These are phyloP conservation scores for Meliscaeva auricollis DNA, from an alignment of 2,888 invertebrate species.

Conservation along the genomic window DNA sequence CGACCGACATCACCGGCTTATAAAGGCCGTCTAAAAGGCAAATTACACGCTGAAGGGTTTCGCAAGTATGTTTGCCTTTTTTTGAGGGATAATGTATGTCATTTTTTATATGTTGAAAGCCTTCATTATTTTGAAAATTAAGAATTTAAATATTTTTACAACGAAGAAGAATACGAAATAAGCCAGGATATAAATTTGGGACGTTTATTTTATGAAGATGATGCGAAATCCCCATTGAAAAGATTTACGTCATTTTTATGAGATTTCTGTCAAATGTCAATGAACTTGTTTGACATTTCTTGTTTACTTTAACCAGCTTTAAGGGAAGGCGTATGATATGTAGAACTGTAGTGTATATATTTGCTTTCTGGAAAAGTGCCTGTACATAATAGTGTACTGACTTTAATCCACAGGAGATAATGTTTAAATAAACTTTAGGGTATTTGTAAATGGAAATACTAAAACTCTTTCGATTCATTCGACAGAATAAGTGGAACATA, in stretches of 20 bases:
- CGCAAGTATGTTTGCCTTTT: conserved; percentile 61
- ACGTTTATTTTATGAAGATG: conserved; percentile 22
- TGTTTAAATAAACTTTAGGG: conserved; percentile 11
- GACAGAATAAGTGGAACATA: conserved; percentile 12
- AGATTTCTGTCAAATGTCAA: conserved; percentile 63
- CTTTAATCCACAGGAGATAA: conserved; percentile 17
- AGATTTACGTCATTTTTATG: conserved; percentile 37
- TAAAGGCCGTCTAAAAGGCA: conserved; percentile 47
- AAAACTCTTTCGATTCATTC: neutral
- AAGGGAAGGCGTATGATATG: neutral
- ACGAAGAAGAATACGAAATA: conserved; percentile 1
- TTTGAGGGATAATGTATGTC: conserved; percentile 64
- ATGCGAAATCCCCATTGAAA: conserved; percentile 13
- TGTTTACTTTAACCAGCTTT: conserved; percentile 6
- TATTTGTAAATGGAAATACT: neutral
- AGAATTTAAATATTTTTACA: conserved; percentile 59
- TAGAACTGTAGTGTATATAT: conserved; percentile 7
- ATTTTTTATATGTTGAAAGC: conserved; percentile 65
- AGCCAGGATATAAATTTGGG: conserved; percentile 14
- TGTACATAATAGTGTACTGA: conserved; percentile 10
- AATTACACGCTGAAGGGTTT: conserved; percentile 69
- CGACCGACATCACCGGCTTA: conserved; percentile 14
- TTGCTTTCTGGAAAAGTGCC: conserved; percentile 6
- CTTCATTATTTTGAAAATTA: conserved; percentile 69
- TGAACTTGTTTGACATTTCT: conserved; percentile 69